Base-by-base conservation (phyloP, 2,113 vertebrate genomes). In the Trinectes maculatus region DNA sequence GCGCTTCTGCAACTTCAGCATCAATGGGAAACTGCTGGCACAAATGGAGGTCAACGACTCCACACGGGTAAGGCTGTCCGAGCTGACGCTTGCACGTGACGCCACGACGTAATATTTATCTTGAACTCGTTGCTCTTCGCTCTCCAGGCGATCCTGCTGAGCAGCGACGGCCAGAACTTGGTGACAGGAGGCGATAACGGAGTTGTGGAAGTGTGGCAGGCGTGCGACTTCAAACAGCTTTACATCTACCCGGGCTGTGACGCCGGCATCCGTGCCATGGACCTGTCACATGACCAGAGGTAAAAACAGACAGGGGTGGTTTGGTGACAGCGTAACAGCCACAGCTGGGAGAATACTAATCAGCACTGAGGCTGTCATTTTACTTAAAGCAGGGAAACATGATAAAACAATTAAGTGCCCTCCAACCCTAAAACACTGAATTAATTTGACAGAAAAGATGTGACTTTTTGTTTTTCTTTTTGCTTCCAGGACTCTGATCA, bases 201-300 rank as follows among this genome's bases (percentile, higher is more conserved):
- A 4, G 96, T 99, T 37, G 98, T 99, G 60, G 97, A 99, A 86
- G 98, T 99, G 70, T 99, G 98, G 98, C 97, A 99, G 84, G 98
- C 98, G 47, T 99, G 98, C 57, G 97, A 99, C 91, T 99, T 99
- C 87, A 99, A 99, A 85, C 98, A 99, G 90, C 95, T 99, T 64
- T 99, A 99, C 89, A 98, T 99, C 91, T 99, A 99, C 84, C 98
- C 98, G 0, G 98, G 98, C 68, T 99, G 98, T 80, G 98, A 99
- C 77, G 98, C 98, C 34, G 98, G 98, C 79, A 99, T 99, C 83
- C 94, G 98, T 60, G 98, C 98, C 34, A 98, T 99, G 96, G 98
- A 99, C 90, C 89, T 99, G 43, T 99, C 98, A 74, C 98, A 99
- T 56, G 98, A 99, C 93, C 98, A 99, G 95, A 98, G 98, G 98